Conservation (phyloP, 2,797 vertebrate species). For the Gallinago solitaria region DNA sequence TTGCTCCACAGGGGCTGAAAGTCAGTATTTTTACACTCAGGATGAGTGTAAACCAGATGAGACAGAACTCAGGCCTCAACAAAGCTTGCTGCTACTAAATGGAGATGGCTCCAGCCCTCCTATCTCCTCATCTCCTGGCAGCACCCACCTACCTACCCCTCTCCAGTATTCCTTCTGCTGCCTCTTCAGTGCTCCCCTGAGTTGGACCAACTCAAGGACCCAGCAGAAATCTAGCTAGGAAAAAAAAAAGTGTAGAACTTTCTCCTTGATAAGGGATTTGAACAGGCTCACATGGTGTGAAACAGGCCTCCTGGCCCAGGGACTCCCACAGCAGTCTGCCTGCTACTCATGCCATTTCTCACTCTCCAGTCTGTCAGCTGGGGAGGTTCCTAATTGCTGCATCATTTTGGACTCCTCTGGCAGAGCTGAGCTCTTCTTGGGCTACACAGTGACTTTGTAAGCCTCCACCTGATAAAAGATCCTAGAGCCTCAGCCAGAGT, state of each 20-base stretch:
- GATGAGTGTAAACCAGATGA: not conserved
- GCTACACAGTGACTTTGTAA: rapidly evolving
- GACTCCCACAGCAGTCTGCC: not conserved
- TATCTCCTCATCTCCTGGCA: not conserved
- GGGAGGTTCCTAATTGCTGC: not conserved
- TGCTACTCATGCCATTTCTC: not conserved
- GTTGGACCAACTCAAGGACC: not conserved
- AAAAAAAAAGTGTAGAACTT: not conserved
- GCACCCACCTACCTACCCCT: no score
- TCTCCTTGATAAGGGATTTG: not conserved
- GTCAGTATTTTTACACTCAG: not conserved
- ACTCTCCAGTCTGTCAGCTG: not conserved
- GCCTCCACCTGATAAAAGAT: not conserved
- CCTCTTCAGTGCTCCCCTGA: not conserved
- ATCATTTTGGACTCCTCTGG: not conserved
- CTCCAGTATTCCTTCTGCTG: not conserved
- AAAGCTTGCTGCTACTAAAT: not conserved
- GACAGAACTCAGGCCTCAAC: not conserved
- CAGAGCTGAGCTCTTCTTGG: not conserved
- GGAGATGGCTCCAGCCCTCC: not conserved
- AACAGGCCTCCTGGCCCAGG: not conserved
- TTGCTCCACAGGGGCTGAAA: not conserved
- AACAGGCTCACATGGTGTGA: not conserved
- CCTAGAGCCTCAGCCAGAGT: not conserved
- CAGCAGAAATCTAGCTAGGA: not conserved